phyloP scores from a whole-genome alignment of 2,113 vertebrate genomes.

The Periophthalmodon schlosseri region DNA sequence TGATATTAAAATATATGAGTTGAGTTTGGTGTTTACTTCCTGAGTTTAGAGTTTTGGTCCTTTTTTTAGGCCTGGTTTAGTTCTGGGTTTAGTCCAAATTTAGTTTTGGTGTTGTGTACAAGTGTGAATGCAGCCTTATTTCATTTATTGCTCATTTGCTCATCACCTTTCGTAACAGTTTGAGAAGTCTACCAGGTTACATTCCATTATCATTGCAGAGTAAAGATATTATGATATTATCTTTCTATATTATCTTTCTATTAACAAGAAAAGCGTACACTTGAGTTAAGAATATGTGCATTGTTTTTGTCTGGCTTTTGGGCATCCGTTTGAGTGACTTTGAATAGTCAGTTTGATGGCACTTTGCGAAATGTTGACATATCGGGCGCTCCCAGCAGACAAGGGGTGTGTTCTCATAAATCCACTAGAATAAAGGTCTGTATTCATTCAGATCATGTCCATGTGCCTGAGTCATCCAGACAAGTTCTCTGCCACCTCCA shows the following conservation, averaged over 20 bases:
- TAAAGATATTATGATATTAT: too few relatives aligned
- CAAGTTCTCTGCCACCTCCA: not conserved
- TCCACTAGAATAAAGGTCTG: not conserved
- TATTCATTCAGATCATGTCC: constrained; percentile 9
- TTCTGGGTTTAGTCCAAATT: too few relatives aligned
- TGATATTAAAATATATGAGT: too few relatives aligned
- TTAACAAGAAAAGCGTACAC: not conserved
- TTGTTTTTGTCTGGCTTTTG: not conserved
- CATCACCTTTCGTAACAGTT: too few relatives aligned
- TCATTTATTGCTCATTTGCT: not conserved
- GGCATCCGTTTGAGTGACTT: not conserved
- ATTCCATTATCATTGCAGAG: too few relatives aligned
- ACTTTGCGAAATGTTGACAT: not conserved
- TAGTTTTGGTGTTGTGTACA: too few relatives aligned
- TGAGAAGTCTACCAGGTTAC: too few relatives aligned
- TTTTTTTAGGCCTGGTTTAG: too few relatives aligned
- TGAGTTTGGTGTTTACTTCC: too few relatives aligned
- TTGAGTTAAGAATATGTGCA: not conserved
- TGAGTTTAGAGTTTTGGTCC: too few relatives aligned
- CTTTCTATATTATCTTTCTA: too few relatives aligned
- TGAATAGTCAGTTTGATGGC: not conserved
- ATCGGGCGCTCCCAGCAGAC: not conserved
- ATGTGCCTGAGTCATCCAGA: not conserved
- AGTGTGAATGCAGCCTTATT: too few relatives aligned
- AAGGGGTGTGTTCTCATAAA: not conserved